Evolutionary conservation across 2,888 invertebrate species (phyloP).

Genomic region (Anaspis maculata): DNA sequence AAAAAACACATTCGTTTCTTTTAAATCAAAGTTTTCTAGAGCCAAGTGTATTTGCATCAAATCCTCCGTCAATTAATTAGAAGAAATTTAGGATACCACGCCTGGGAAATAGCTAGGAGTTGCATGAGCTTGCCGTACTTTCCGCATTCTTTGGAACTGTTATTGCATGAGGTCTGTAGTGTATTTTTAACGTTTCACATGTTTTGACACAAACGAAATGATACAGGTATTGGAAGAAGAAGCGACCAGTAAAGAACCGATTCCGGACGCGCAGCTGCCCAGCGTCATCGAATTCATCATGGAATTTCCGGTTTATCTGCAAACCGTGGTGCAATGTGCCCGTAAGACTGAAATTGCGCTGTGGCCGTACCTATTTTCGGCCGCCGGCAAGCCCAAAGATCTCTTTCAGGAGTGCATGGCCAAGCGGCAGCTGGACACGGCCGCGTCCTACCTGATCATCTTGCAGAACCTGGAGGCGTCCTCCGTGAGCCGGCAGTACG

Average conservation of each 20-base stretch:
- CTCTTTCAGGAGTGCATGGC: slow-evolving; percentile 90
- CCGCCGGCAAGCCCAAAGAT: slow-evolving; percentile 94
- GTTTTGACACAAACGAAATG: no score
- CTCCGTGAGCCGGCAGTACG: slow-evolving; percentile 85
- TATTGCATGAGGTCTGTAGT: slow-evolving; percentile 74
- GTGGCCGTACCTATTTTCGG: slow-evolving; percentile 97
- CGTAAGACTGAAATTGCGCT: slow-evolving; percentile 98
- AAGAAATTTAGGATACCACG: slow-evolving; percentile 94
- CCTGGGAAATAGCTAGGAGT: slow-evolving; percentile 95
- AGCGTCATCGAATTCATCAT: slow-evolving; percentile 97
- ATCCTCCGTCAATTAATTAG: slow-evolving; percentile 90
- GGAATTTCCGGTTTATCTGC: slow-evolving; percentile 93
- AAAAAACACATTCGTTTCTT: slow-evolving; percentile 9
- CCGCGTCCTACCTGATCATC: slow-evolving; percentile 96
- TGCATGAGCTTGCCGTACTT: slow-evolving; percentile 94
- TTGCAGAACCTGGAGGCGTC: slow-evolving; percentile 94
- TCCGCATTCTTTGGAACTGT: slow-evolving; percentile 90
- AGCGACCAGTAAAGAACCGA: slow-evolving; percentile 97
- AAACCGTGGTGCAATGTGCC: slow-evolving; percentile 97
- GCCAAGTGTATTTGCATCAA: slow-evolving; percentile 96
- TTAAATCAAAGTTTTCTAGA: slow-evolving; percentile 47
- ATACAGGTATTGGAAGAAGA: slow-evolving; percentile 90
- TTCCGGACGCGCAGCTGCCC: slow-evolving; percentile 96
- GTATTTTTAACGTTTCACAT: no score
- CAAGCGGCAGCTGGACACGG: slow-evolving; percentile 86